Base-by-base conservation (phyloP, 2,888 invertebrate species). In the Caenorhabditis imperialis region DNA sequence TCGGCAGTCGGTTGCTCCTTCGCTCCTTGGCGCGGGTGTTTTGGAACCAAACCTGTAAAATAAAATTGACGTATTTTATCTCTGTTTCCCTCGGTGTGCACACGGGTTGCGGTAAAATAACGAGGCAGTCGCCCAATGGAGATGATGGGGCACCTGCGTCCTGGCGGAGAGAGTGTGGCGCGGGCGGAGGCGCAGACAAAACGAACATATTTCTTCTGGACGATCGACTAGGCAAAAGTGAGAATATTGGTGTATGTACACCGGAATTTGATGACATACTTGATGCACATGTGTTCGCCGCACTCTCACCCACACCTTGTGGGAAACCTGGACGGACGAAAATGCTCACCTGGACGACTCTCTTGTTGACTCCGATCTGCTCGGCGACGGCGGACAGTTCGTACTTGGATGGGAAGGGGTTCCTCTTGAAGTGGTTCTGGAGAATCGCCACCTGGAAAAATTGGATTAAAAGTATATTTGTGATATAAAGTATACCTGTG, bases 331-430 rank as follows among this genome's bases (percentile, higher is more conserved):
- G 30, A 3, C 40, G 14, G 22, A 27, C 38, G 14, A 40, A 40
- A 18, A 18, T 18, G 16, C 75, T 51, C 10, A 87, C 88, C 84
- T 88, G 88, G 3, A 94, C 93, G 1, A 94, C 94, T 65, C 94
- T 91, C 42, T 93, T 92, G 62, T 93, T 90, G 81, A 92, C 91
- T 60, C 91, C 90, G 55, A 92, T 91, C 84, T 91, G 90, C 75
- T 93, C 92, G 2, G 96, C 96, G 84, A 99, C 94, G 88, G 93
- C 92, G 55, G 93, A 93, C 83, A 98, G 92, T 88, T 97, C 97
- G 82, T 95, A 95, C 51, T 96, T 93, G 87, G 94, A 94, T 1
- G 99, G 98, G 73, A 96, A 92, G 8, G 96, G 93, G 90, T 99
- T 97, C 20, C 92, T 89, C 53, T 93, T 91, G 89, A 96, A 99